Conservation (phyloP, 2,113 vertebrate species). For the Smithornis capensis region DNA sequence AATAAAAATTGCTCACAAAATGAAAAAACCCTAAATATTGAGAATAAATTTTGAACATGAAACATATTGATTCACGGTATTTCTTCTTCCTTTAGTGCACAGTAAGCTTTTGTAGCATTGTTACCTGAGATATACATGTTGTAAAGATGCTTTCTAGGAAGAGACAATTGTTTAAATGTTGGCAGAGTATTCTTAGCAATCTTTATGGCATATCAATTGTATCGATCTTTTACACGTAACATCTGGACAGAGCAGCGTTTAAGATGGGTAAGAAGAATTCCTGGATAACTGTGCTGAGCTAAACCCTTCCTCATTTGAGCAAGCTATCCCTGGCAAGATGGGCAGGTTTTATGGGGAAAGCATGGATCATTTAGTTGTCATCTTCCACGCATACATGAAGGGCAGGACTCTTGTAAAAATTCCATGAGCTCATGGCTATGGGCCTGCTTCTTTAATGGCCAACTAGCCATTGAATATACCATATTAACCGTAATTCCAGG, state of each 20-base stretch:
- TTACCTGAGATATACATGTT: neutral
- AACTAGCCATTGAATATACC: neutral
- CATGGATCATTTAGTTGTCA: neutral
- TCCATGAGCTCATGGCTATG: neutral
- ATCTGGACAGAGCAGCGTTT: neutral
- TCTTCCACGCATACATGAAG: neutral
- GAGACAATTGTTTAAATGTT: neutral
- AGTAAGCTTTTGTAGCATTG: neutral
- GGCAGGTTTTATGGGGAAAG: neutral
- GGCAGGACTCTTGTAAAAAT: neutral
- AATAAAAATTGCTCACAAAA: neutral
- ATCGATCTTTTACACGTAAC: neutral
- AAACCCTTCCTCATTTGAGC: neutral
- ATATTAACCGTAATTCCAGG: neutral
- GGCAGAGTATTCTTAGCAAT: neutral
- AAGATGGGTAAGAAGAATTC: neutral
- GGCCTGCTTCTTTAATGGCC: neutral
- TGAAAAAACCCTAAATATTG: neutral
- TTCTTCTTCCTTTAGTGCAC: neutral
- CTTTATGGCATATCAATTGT: neutral
- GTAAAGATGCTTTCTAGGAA: neutral
- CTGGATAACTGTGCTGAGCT: neutral
- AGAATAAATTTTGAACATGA: neutral
- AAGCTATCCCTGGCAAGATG: neutral
- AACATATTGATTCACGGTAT: neutral